These are phyloP conservation scores for Metridium senile DNA, from an alignment of 92 coral and sea anemone species.

Conservation along the genomic window DNA sequence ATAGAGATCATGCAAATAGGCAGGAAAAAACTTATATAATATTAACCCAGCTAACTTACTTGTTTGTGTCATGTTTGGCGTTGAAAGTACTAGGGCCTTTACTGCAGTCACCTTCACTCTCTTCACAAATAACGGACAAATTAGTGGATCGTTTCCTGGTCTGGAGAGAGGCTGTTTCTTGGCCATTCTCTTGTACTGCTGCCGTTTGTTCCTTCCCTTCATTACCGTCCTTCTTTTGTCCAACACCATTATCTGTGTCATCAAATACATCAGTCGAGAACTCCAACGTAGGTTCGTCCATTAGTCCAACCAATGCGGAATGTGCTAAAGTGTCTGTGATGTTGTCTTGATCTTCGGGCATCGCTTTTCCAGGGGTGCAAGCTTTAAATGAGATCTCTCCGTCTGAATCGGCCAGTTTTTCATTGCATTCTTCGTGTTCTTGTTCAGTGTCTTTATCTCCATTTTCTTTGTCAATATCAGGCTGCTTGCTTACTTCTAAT, in stretches of 20 bases:
- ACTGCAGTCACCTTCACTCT: constrained; percentile 12
- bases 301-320: constrained; percentile 1
- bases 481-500: background rate
- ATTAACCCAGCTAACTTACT: background rate
- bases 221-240: background rate
- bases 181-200: background rate
- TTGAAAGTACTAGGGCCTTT: background rate
- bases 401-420: background rate
- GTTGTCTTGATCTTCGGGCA: background rate
- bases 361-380: background rate
- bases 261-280: background rate
- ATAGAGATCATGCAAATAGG: too few relatives aligned
- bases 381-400: constrained; percentile 14
- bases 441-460: background rate
- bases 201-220: background rate
- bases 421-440: background rate
- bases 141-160: background rate
- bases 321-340: background rate
- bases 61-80: background rate
- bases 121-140: constrained; percentile 22
- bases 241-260: background rate
- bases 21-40: too few relatives aligned
- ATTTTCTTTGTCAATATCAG: background rate
- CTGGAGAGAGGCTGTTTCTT: background rate
- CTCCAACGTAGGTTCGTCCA: constrained; percentile 34